Evolutionary conservation across 2,797 vertebrate species (phyloP).

Genomic region (Synaphobranchus kaupii): DNA sequence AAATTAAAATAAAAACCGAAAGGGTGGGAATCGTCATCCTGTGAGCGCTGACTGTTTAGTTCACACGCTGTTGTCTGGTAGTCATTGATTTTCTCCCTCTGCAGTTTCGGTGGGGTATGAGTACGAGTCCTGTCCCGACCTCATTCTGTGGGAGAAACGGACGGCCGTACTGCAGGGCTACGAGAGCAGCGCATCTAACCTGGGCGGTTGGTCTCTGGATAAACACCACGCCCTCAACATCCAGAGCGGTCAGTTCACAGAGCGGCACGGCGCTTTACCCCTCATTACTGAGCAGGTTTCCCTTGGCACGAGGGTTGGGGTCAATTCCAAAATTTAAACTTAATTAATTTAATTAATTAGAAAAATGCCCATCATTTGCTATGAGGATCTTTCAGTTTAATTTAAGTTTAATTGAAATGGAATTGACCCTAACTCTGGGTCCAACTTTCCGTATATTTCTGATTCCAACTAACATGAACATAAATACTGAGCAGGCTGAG

Average conservation of each 20-base stretch:
- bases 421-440: not conserved
- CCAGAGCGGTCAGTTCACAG: conserved; percentile 85
- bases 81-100: not conserved
- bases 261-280: not conserved
- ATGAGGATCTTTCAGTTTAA: no score
- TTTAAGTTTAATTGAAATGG: not conserved
- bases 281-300: not conserved
- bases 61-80: not conserved
- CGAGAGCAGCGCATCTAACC: conserved; percentile 90
- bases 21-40: not conserved
- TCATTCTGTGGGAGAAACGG: conserved; percentile 98
- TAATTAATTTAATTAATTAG: no score
- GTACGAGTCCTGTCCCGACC: conserved; percentile 97
- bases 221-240: conserved; percentile 96
- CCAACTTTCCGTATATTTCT: not conserved
- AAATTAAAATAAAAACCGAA: not conserved
- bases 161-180: conserved; percentile 93
- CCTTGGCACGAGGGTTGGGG: not conserved
- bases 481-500: no score
- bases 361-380: no score
- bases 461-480: not conserved
- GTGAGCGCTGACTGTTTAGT: not conserved
- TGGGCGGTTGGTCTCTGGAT: conserved; percentile 94
- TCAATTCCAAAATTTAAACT: not conserved
- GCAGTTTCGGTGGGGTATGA: conserved; percentile 96